Base-by-base conservation (phyloP, 2,888 invertebrate species). In the Aphidius colemani region DNA sequence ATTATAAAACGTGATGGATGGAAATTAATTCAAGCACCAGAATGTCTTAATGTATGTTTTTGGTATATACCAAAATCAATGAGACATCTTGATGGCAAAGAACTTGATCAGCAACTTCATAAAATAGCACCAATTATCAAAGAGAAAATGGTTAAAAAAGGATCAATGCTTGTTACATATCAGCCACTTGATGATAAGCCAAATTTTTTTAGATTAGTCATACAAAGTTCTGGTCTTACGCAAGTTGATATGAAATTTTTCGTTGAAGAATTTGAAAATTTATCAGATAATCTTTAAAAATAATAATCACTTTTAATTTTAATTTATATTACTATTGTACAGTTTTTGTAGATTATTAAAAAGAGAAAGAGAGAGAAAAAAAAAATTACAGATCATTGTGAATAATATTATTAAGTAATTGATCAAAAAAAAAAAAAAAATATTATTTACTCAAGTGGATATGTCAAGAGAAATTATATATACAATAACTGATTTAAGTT, bases 101-200 rank as follows among this genome's bases (percentile, higher is more conserved):
- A 79, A 49, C 61, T 78, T 39, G 78, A 70, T 79, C 85, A 88
- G 70, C 87, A 86, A 74, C 80, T 95, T 57, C 89, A 94, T 79
- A 89, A 88, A 83, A 88, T 98, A 51, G 96, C 96, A 0, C 96
- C 98, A 0, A 90, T 90, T 82, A 91, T 98, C 71, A 98, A 98
- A 82, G 96, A 96, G 75, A 85, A 88, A 63, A 98, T 98, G 98
- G 95, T 97, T 87, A 92, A 92, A 80, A 90, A 91, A 78, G 98
- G 98, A 41, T 90, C 92, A 55, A 95, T 96, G 90, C 94, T 98
- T 92, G 91, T 98, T 69, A 96, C 96, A 53, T 98, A 98, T 82
- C 98, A 98, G 77, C 94, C 96, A 0, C 87, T 95, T 70, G 89
- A 90, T 61, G 85, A 89, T 59, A 85, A 90, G 66, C 95, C 95